Evolutionary conservation across 2,797 vertebrate species (phyloP).

Genomic region (Spinibarbus caldwelli): DNA sequence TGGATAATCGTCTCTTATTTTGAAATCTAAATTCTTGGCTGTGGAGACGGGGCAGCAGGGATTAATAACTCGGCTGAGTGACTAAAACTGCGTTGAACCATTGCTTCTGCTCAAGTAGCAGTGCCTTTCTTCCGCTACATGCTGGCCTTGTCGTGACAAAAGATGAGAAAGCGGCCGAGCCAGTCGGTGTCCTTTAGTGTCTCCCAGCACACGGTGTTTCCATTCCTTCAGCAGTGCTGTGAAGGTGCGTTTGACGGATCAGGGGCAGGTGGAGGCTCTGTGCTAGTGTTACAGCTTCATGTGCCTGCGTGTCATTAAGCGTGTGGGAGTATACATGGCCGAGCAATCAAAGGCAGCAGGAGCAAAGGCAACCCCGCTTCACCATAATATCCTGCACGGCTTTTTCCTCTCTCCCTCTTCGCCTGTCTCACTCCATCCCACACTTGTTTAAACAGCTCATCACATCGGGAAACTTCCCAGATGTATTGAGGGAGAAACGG

Average conservation of each 20-base stretch:
- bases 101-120: conserved; percentile 50
- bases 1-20: conserved; percentile 92
- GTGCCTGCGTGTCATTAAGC: conserved; percentile 66
- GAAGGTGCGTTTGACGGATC: conserved; percentile 63
- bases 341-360: conserved; percentile 73
- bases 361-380: conserved; percentile 61
- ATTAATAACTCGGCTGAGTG: conserved; percentile 66
- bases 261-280: conserved; percentile 67
- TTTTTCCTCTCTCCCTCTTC: conserved; percentile 51
- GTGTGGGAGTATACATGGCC: conserved; percentile 68
- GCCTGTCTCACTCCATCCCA: conserved; percentile 53
- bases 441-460: conserved; percentile 55
- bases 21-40: conserved; percentile 75
- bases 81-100: conserved; percentile 50
- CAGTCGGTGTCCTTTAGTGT: conserved; percentile 26
- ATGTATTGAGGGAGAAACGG: conserved; percentile 38
- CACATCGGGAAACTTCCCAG: conserved; percentile 50
- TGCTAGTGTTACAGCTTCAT: conserved; percentile 66
- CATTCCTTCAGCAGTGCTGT: conserved; percentile 45
- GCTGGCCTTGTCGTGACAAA: conserved; percentile 40
- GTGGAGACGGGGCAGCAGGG: conserved; percentile 61
- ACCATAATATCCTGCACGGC: conserved; percentile 62
- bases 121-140: conserved; percentile 25
- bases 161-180: conserved; percentile 23
- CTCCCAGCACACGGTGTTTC: conserved; percentile 54